phyloP scores from a whole-genome alignment of 2,797 vertebrate species.

The Emys orbicularis region DNA sequence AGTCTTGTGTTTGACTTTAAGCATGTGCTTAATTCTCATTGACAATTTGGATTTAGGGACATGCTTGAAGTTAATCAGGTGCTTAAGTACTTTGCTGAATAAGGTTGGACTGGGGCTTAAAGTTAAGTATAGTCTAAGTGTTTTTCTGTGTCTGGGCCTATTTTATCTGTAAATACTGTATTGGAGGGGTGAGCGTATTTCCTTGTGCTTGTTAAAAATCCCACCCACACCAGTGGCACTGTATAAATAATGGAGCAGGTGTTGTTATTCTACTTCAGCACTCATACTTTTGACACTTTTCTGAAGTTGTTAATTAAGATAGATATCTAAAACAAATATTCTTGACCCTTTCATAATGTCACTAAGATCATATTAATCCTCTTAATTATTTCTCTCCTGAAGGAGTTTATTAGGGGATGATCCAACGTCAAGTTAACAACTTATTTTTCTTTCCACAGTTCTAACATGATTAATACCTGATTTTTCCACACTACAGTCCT shows the following conservation, averaged over 20 bases:
- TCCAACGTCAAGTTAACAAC: not conserved
- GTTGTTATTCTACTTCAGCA: not conserved
- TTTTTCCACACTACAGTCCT: conserved; percentile 3
- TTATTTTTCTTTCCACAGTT: conserved; percentile 34
- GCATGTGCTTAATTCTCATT: not conserved
- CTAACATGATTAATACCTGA: conserved; percentile 20
- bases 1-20: not conserved
- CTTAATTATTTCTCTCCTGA: not conserved
- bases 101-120: not conserved
- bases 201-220: not conserved
- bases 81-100: not conserved
- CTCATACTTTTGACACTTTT: not conserved
- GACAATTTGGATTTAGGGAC: not conserved
- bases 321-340: conserved; percentile 25
- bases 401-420: conserved; percentile 35
- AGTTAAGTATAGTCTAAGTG: not conserved
- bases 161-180: not conserved
- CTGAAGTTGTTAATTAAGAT: conserved; percentile 11
- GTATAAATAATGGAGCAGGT: not conserved
- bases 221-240: not conserved
- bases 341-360: not conserved
- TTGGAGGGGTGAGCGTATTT: not conserved
- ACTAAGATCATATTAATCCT: conserved; percentile 17
- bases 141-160: not conserved
- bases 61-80: not conserved